Percentiles rank a stretch among this genome's conserved stretches.
These are phyloP conservation scores for Pseudochirops corinnae DNA, from an alignment of 2,797 vertebrate species.

Conservation along the genomic window DNA sequence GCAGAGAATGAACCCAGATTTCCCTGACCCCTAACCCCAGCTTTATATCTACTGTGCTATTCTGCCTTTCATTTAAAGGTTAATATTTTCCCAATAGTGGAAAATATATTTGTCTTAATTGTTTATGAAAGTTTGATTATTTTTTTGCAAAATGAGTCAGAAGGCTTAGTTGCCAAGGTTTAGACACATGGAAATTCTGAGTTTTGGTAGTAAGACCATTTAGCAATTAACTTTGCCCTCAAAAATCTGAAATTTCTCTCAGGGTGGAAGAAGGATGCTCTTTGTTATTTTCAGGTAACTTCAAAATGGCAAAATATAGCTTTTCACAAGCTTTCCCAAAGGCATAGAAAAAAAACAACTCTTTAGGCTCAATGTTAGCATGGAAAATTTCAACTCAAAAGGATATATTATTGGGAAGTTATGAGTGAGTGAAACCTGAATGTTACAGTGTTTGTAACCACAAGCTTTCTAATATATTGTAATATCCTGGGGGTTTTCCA, in stretches of 20 bases:
- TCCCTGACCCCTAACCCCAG: not conserved
- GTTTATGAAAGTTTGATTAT: not conserved
- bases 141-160: not conserved
- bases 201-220: not conserved
- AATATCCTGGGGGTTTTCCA: constrained; percentile 4
- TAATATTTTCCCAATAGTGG: not conserved
- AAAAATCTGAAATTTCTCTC: not conserved
- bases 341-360: not conserved
- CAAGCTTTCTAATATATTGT: constrained; percentile 14
- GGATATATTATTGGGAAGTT: not conserved
- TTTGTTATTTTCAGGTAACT: constrained; percentile 7
- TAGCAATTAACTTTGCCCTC: not conserved
- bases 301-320: not conserved
- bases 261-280: not conserved
- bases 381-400: constrained; percentile 14
- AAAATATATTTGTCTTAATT: not conserved
- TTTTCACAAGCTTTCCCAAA: constrained; percentile 30
- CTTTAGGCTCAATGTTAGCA: not conserved
- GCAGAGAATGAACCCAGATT: not conserved
- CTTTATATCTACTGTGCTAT: not conserved
- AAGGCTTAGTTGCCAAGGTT: not conserved
- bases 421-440: not conserved
- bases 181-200: not conserved
- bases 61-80: not conserved
- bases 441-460: not conserved